Evolutionary conservation across 2,113 vertebrate species (phyloP), one percentile per base, ranked within the genome.

Genomic region (Cavia aperea): DNA sequence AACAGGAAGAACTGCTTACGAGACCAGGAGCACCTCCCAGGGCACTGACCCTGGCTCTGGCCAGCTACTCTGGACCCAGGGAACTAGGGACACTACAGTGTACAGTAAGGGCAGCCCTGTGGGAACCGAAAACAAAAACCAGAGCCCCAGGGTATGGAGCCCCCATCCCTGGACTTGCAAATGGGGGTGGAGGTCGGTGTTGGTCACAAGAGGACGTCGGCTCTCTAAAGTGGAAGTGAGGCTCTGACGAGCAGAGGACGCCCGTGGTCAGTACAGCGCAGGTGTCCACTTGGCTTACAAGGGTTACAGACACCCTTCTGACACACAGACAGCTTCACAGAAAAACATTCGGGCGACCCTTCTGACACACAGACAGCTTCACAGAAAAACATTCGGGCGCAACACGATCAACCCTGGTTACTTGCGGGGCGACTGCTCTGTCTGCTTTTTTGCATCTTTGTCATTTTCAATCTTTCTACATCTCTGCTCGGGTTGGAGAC

Each of bases 1-100:
- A 63, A 1, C 18, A 26, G 49, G 16, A 72, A 36, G 36, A 12
- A 39, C 72, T 78, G 62, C 60, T 63, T 18, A 18, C 56, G 4
- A 23, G 51, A 36, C 23, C 77, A 1, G 1, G 0, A 0, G 2
- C 68, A 46, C 24, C 51, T 31, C 5, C 5, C 36, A 5, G 31
- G 58, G 26, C 1, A 1, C 85, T 29, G 56, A 1, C n/a, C 3
- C 60, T 31, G 1, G 0, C 56, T 7, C 6, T 13, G 23, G 7
- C 33, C 9, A 0, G 23, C 18, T 5, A 6, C 24, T 29, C 81
- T 10, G 0, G 9, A 72, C 23, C 2, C 4, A 1, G 0, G 0
- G 65, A 39, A 18, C 33, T 2, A 0, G 16, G 10, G 13, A 15
- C 62, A 2, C 14, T 2, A 66, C 31, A 15, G 56, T 56, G 31